phyloP scores from a whole-genome alignment of 2,113 vertebrate genomes.

The Laterallus jamaicensis region DNA sequence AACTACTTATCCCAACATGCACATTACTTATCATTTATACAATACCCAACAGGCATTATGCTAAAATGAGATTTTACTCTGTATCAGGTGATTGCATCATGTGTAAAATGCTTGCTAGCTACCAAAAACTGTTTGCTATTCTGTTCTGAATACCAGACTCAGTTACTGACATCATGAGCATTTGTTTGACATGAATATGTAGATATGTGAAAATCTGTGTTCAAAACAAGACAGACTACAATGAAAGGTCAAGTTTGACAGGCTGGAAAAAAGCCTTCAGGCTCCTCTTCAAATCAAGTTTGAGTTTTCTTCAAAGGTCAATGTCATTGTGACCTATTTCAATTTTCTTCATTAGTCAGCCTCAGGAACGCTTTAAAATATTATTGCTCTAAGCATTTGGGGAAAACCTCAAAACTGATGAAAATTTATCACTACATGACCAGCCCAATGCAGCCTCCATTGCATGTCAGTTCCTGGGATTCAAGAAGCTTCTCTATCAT shows the following conservation, averaged over 20 bases:
- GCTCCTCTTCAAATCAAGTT: constrained; percentile 20
- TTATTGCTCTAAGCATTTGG: neutral
- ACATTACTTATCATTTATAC: neutral
- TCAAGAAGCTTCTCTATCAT: neutral
- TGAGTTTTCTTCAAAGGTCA: constrained; percentile 47
- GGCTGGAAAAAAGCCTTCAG: neutral
- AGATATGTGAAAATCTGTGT: neutral
- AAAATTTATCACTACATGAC: neutral
- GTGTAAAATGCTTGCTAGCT: neutral
- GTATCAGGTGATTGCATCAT: neutral
- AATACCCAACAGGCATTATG: neutral
- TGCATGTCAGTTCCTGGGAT: neutral
- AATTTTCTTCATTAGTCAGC: constrained; percentile 9
- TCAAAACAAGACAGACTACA: neutral
- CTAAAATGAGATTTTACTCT: constrained; percentile 5
- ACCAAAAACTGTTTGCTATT: neutral
- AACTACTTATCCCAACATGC: neutral
- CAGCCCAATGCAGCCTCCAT: neutral
- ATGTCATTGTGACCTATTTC: neutral
- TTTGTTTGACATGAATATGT: neutral
- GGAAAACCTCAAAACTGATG: neutral
- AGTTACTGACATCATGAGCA: neutral
- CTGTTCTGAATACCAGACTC: neutral
- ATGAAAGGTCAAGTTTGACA: constrained; percentile 41
- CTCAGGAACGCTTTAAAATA: constrained; percentile 4